phyloP scores from a whole-genome alignment of 1,140 invertebrate genomes.

The Papilio glaucus region DNA sequence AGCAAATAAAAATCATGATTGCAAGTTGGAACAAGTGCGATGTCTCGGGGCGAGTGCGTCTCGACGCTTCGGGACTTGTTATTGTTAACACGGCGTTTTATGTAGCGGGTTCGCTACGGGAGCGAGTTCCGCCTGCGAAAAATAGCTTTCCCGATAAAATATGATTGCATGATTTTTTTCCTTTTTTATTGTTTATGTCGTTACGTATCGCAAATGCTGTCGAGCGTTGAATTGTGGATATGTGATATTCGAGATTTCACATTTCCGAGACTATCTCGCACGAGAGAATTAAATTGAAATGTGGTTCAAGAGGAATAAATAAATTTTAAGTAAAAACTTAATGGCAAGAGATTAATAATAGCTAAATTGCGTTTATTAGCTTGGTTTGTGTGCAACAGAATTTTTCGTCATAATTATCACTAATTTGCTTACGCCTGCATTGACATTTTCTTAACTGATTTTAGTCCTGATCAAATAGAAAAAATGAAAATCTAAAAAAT shows the following conservation, averaged over 20 bases:
- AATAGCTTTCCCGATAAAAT: conserved; percentile 73
- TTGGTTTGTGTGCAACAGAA: too few species aligned
- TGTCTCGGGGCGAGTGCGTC: conserved; percentile 31
- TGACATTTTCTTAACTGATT: too few species aligned
- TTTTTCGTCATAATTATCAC: too few species aligned
- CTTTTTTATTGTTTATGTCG: conserved; percentile 62
- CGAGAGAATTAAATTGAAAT: conserved; percentile 4
- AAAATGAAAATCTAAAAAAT: too few species aligned
- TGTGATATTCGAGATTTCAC: conserved; percentile 16
- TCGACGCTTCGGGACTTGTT: conserved; percentile 43
- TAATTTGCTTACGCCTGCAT: too few species aligned
- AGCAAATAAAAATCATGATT: conserved; percentile 39
- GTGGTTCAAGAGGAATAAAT: neutral
- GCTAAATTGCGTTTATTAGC: neutral
- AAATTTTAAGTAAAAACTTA: neutral
- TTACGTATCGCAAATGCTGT: conserved; percentile 33
- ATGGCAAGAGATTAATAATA: neutral
- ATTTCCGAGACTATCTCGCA: neutral
- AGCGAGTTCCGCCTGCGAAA: conserved; percentile 56
- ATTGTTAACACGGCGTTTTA: conserved; percentile 67
- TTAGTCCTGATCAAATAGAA: too few species aligned
- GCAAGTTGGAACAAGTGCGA: conserved; percentile 41
- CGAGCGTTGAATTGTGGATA: neutral
- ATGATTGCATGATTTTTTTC: conserved; percentile 64
- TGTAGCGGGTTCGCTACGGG: conserved; percentile 49